These are phyloP conservation scores for Corbicula japonica DNA, from an alignment of 2,888 invertebrate genomes.

Conservation along the genomic window DNA sequence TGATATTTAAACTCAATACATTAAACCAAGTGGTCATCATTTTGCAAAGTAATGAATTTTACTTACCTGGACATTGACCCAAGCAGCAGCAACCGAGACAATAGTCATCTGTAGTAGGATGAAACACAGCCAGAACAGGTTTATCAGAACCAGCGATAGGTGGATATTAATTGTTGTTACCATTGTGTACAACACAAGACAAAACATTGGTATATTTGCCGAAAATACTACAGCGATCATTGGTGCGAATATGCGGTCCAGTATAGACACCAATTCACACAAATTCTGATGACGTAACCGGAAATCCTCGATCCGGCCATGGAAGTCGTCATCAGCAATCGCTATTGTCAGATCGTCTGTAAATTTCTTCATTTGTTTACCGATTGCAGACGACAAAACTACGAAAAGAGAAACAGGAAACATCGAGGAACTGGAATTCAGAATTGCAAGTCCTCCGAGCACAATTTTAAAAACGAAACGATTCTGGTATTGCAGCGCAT, in stretches of 20 bases:
- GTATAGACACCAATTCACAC: slow-evolving; percentile 58
- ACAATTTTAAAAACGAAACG: slow-evolving; percentile 53
- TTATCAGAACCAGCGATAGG: slow-evolving; percentile 61
- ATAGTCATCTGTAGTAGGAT: slow-evolving; percentile 67
- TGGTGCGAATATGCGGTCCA: slow-evolving; percentile 65
- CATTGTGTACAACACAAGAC: slow-evolving; percentile 68
- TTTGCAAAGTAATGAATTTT: too few relatives aligned
- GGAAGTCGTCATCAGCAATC: slow-evolving; percentile 36
- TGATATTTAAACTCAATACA: too few relatives aligned
- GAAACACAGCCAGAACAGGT: slow-evolving; percentile 70
- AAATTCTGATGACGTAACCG: slow-evolving; percentile 74
- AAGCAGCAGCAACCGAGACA: slow-evolving; percentile 66
- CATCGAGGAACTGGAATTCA: slow-evolving; percentile 62
- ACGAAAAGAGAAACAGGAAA: slow-evolving; percentile 65
- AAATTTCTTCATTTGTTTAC: slow-evolving; percentile 52
- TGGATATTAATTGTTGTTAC: slow-evolving; percentile 62
- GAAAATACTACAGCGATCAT: slow-evolving; percentile 62
- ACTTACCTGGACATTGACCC: slow-evolving; percentile 71
- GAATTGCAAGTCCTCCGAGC: slow-evolving; percentile 50
- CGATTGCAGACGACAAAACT: slow-evolving; percentile 57
- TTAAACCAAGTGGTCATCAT: too few relatives aligned
- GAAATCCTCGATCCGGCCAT: slow-evolving; percentile 70
- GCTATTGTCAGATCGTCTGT: slow-evolving; percentile 45
- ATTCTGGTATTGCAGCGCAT: slow-evolving; percentile 35
- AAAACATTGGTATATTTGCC: slow-evolving; percentile 70